Base-by-base conservation (phyloP, 2,113 vertebrate species). In the Quiscalus mexicanus region DNA sequence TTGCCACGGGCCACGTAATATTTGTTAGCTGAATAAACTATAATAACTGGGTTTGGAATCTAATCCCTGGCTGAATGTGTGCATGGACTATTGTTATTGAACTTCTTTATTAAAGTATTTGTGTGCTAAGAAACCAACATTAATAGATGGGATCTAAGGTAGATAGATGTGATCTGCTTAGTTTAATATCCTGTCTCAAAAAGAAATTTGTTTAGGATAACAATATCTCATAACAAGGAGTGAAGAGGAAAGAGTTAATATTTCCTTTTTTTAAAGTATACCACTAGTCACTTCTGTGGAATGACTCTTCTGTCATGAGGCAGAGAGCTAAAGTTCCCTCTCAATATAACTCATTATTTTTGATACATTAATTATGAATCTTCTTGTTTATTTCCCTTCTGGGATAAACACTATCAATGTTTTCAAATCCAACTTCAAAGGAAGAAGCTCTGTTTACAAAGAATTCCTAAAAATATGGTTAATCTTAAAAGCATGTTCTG, bases 371-470 rank as follows among this genome's bases (percentile, higher is more conserved):
- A 93, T 96, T 96, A 93, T 91, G 60, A 71, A 70, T 94, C 47
- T 18, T 86, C 90, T 77, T 95, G 70, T 94, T 97, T 92, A 86
- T 96, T 96, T 96, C 87, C 93, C 93, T 95, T 94, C 87, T 94
- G 93, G 93, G 95, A 93, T 96, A 96, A 96, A 93, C 79, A 90
- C 22, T 90, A 85, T 80, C 78, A 70, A 5, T 80, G 47, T 93
- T 93, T 96, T 90, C 85, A 95, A 95, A 94, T 95, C 69, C 92
- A 88, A 4, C 92, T 96, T 96, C 82, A 96, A 97, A 96, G 82
- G 52, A 95, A 75, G 55, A 56, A 74, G 27, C 30, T 87, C 47
- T 90, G 20, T 60, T 88, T 91, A 74, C 59, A 80, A 91, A 77
- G 42, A 95, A 88, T 58, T 95, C 39, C 15, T 93, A 42, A 91